A percentile compares a stretch with the other conserved stretches of the same genome.
These are phyloP conservation scores for Habrosyne pyritoides DNA, from an alignment of 2,888 invertebrate species.

Conservation along the genomic window DNA sequence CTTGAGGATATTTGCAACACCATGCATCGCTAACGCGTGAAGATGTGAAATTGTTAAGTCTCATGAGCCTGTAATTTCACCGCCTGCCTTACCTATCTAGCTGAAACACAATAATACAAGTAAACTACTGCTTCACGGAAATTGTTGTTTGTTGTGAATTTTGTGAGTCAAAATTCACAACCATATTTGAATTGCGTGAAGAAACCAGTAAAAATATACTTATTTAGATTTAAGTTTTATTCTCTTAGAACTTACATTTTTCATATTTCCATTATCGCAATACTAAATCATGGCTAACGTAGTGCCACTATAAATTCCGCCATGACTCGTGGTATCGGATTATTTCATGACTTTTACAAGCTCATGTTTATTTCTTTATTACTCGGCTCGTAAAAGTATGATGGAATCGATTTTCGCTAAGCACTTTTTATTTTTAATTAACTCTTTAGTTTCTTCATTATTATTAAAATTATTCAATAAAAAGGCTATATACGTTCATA, in stretches of 20 bases:
- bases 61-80: no score
- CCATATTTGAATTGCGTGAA: not conserved
- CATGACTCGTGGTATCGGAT: conserved; percentile 10
- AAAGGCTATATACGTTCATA: no score
- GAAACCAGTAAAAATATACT: not conserved
- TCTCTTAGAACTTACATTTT: not conserved
- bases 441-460: not conserved
- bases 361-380: conserved; percentile 21
- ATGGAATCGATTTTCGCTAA: not conserved
- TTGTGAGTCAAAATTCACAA: no score
- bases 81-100: no score
- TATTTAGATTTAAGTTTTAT: not conserved
- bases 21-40: no score
- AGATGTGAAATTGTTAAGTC: no score
- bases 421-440: not conserved
- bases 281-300: conserved; percentile 32
- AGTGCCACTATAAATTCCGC: conserved; percentile 27
- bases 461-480: no score
- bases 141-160: no score
- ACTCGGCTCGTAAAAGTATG: not conserved
- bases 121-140: no score
- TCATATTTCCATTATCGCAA: conserved; percentile 19
- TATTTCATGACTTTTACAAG: conserved; percentile 23
- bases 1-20: no score
- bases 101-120: no score